phyloP scores from a whole-genome alignment of 2,888 invertebrate species.

The Sclerodermus sp. region DNA sequence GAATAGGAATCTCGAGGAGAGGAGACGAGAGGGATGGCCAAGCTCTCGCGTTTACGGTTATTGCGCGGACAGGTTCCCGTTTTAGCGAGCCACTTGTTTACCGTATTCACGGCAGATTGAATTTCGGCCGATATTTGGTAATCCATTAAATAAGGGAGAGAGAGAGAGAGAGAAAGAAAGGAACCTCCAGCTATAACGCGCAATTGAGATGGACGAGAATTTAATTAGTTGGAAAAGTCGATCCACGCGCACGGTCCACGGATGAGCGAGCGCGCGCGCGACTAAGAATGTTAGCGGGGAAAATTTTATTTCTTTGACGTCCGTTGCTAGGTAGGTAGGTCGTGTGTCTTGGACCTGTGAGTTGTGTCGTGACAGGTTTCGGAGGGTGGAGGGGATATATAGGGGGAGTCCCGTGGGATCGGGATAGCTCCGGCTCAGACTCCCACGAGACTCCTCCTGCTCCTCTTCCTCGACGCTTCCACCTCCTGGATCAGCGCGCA shows the following conservation, averaged over 20 bases:
- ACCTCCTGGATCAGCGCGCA: conserved; percentile 5
- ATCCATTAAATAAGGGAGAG: no score
- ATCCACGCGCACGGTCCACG: no score
- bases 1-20: no score
- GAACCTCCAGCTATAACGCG: no score
- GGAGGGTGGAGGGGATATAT: conserved; percentile 26
- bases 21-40: no score
- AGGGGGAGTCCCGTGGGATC: conserved; percentile 39
- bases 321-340: no score
- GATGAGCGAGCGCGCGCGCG: no score
- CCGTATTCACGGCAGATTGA: conserved; percentile 45
- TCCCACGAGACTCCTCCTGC: conserved; percentile 40
- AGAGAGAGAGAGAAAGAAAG: no score
- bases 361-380: conserved; percentile 15
- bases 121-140: conserved; percentile 18
- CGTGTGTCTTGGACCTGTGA: background rate
- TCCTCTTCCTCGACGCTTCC: conserved; percentile 22
- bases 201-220: no score
- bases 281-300: no score
- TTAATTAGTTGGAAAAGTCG: no score
- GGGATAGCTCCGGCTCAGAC: conserved; percentile 52
- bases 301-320: no score
- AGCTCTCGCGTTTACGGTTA: conserved; percentile 48
- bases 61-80: conserved; percentile 30
- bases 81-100: conserved; percentile 44